Conservation (phyloP, 2,888 invertebrate genomes). For the Philopedon plagiatum region DNA sequence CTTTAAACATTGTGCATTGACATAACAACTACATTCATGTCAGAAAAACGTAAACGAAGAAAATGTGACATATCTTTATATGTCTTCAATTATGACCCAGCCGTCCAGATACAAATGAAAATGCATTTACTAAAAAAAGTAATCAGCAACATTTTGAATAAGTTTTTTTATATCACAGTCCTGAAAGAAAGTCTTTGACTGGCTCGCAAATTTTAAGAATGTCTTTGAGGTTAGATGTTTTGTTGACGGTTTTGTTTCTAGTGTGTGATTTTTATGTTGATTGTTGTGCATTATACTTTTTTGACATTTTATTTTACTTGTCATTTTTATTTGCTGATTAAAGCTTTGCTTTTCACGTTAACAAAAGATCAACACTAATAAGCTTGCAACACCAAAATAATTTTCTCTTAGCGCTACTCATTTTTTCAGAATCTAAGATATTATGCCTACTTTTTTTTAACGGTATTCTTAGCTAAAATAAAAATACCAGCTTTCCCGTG, state of each 20-base stretch:
- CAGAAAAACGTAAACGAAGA: too few species aligned
- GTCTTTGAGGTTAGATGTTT: slow-evolving; percentile 76
- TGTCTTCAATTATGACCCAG: too few species aligned
- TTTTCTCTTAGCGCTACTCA: slow-evolving; percentile 15
- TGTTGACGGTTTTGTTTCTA: slow-evolving; percentile 25
- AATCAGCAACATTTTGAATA: too few species aligned
- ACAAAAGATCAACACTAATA: neutral
- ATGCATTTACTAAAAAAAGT: too few species aligned
- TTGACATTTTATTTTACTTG: slow-evolving; percentile 10
- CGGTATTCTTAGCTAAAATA: too few species aligned
- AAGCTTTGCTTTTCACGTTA: slow-evolving; percentile 1
- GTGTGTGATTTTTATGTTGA: slow-evolving; percentile 11
- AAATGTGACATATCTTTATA: too few species aligned
- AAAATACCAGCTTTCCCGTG: too few species aligned
- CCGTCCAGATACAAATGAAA: too few species aligned
- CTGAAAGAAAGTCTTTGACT: slow-evolving; percentile 71
- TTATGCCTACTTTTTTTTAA: too few species aligned
- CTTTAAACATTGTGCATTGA: too few species aligned
- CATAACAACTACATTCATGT: too few species aligned
- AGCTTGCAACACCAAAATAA: neutral
- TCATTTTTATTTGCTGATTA: neutral
- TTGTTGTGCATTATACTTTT: slow-evolving; percentile 5
- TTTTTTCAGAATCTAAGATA: neutral
- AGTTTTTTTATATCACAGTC: slow-evolving; percentile 58
- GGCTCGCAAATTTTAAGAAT: slow-evolving; percentile 85